These are phyloP conservation scores for Drosophila athabasca DNA, from an alignment of 1,140 invertebrate genomes.

Conservation along the genomic window DNA sequence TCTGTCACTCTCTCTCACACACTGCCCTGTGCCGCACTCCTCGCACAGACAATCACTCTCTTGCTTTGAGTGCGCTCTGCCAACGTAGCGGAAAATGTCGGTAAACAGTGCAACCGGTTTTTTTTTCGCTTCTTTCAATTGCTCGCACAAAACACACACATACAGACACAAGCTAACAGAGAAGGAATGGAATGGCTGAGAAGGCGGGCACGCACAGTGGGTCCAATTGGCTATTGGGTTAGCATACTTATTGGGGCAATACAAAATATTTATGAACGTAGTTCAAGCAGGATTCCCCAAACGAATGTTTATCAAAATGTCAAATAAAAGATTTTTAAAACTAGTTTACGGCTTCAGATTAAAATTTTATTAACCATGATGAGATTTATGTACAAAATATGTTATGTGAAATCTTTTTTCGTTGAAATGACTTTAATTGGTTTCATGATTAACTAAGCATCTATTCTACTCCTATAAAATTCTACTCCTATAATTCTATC, in stretches of 20 bases:
- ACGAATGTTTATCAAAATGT: too few relatives aligned
- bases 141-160: conserved; percentile 29
- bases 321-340: neutral
- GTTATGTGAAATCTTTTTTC: too few relatives aligned
- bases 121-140: conserved; percentile 47
- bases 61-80: conserved; percentile 21
- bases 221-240: neutral
- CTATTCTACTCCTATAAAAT: too few relatives aligned
- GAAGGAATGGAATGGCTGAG: conserved; percentile 22
- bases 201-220: conserved; percentile 37
- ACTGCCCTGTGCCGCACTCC: too few relatives aligned
- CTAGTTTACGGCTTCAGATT: neutral
- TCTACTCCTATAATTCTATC: too few relatives aligned
- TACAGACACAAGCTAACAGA: too few relatives aligned
- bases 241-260: conserved; percentile 40
- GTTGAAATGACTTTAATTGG: too few relatives aligned
- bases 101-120: conserved; percentile 80
- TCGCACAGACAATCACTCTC: conserved; percentile 6
- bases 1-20: conserved; percentile 12
- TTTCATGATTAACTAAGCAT: too few relatives aligned
- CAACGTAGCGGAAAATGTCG: conserved; percentile 76
- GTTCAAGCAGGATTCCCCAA: too few relatives aligned
- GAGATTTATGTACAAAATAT: too few relatives aligned
- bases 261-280: too few relatives aligned
- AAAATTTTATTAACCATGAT: neutral